Evolutionary conservation across 2,113 vertebrate genomes (phyloP), one percentile per base, ranked within the genome.

Genomic region (Hystrix brachyura): DNA sequence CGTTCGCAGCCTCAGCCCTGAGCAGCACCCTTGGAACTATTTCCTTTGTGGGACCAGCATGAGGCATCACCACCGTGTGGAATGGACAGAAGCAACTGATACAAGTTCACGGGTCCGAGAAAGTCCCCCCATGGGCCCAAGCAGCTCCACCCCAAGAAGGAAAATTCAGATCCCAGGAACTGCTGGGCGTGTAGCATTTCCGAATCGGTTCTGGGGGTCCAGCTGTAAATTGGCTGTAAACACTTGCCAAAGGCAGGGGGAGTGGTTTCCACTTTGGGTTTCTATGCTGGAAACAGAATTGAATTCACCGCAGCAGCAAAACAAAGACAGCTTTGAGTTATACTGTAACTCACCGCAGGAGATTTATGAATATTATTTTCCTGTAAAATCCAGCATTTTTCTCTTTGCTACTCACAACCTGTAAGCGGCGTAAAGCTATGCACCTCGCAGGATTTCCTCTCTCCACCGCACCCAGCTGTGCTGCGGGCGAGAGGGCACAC

Each of bases 351-450:
- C 98, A 96, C 96, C 10, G 92, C 34, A 78, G 87, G 97, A 98
- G 98, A 98, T 98, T 98, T 98, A 98, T 97, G 94, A 98, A 98
- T 98, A 98, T 98, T 95, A 98, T 98, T 98, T 98, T 98, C 98
- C 95, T 93, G 91, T 98, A 98, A 98, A 99, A 98, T 97, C 98
- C 91, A 96, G 96, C 98, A 91, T 98, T 98, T 98, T 98, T 97
- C 94, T 90, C 96, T 97, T 98, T 98, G 98, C 95, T 94, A 23
- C 98, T 96, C 94, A 95, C 96, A 96, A 94, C 98, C 97, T 96
- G 91, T 97, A 97, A 97, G 94, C 51, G 94, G 97, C 88, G 94
- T 91, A 97, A 97, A 98, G 96, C 89, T 92, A 92, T 94, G 92
- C 89, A 84, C 94, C 94, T 97, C 53, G 88, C 96, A 98, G 97